A percentile compares a stretch with the other conserved stretches of the same genome.
phyloP scores from a whole-genome alignment of 1,140 invertebrate species.

The Steinernema feltiae region DNA sequence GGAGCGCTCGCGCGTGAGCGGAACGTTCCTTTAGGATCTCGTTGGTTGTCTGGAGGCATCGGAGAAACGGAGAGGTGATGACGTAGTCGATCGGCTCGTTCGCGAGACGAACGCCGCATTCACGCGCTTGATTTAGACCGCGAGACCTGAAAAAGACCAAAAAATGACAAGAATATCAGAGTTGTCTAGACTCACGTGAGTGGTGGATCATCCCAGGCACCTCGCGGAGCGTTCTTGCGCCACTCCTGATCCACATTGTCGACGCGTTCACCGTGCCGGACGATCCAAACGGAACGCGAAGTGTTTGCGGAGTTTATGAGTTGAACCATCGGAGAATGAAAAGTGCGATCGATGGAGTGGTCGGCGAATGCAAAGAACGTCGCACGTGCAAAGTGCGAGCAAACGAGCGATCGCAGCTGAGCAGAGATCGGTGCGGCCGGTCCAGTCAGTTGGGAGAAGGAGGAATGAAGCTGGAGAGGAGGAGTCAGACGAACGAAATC shows the following conservation, averaged over 20 bases:
- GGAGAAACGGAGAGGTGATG: conserved; percentile 27
- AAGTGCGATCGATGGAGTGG: not conserved
- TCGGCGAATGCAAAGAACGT: not conserved
- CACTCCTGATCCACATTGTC: conserved; percentile 48
- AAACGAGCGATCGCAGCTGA: no score
- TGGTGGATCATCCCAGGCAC: conserved; percentile 49
- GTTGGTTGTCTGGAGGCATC: conserved; percentile 28
- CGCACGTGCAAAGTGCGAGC: not conserved
- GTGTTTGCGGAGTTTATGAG: not conserved
- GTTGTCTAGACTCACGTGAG: conserved; percentile 53
- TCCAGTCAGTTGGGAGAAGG: no score
- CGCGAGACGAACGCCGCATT: conserved; percentile 39
- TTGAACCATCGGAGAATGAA: not conserved
- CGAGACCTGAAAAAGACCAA: conserved; percentile 47
- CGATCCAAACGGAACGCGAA: conserved; percentile 41
- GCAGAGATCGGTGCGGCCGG: no score
- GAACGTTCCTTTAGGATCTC: not conserved
- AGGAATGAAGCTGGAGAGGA: no score
- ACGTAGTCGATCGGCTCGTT: conserved; percentile 22
- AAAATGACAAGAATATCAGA: no score
- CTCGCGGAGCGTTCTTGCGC: conserved; percentile 34
- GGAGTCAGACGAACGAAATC: no score
- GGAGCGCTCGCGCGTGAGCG: conserved; percentile 22
- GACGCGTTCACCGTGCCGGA: conserved; percentile 52
- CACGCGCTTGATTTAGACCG: conserved; percentile 42